These are phyloP conservation scores for Tiphia femorata DNA, from an alignment of 2,888 invertebrate species.

Conservation along the genomic window DNA sequence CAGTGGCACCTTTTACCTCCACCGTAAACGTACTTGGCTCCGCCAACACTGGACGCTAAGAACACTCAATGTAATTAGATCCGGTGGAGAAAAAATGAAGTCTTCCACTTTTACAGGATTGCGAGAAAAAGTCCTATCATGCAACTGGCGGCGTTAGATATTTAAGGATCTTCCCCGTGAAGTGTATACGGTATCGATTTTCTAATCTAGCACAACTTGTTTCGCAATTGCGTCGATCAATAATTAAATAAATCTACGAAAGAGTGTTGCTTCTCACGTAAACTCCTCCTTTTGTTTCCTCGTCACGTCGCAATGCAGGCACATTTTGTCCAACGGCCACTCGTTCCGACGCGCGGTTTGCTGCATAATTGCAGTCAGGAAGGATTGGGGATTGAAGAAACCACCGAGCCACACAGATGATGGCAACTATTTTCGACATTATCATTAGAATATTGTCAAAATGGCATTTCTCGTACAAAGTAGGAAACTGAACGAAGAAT, in stretches of 20 bases:
- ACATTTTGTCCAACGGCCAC: conserved; percentile 97
- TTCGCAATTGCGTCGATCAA: background rate
- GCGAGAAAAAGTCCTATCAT: too few species aligned
- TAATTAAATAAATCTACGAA: background rate
- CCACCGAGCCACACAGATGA: conserved; percentile 93
- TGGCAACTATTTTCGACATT: conserved; percentile 71
- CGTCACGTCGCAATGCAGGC: conserved; percentile 93
- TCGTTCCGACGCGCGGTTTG: conserved; percentile 96
- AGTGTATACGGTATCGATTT: too few species aligned
- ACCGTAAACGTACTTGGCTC: too few species aligned
- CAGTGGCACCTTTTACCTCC: too few species aligned
- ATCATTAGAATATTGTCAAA: background rate
- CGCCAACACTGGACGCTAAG: too few species aligned
- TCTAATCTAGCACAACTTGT: too few species aligned
- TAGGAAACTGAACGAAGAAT: background rate
- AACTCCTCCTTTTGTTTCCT: conserved; percentile 90
- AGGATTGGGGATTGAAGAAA: conserved; percentile 97
- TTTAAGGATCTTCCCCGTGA: too few species aligned
- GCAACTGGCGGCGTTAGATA: too few species aligned
- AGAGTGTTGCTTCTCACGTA: conserved; percentile 70
- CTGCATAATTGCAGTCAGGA: conserved; percentile 97
- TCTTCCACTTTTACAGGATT: too few species aligned
- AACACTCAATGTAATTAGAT: too few species aligned
- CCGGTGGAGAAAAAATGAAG: too few species aligned
- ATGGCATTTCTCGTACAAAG: background rate